phyloP scores from a whole-genome alignment of 2,888 invertebrate species.

The Terebella lapidaria region DNA sequence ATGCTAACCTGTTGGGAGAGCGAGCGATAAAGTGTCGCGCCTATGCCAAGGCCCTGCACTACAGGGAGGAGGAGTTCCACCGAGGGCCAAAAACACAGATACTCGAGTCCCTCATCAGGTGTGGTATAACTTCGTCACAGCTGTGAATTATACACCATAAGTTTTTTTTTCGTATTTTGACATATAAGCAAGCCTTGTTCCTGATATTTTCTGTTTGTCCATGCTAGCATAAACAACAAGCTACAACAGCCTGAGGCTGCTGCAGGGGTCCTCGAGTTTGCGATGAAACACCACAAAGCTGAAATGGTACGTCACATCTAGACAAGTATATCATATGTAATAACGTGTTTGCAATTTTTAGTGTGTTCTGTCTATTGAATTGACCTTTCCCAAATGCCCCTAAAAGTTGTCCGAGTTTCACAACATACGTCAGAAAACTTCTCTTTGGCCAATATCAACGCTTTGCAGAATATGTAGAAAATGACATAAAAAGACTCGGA shows the following conservation, averaged over 20 bases:
- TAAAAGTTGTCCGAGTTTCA: too few species aligned
- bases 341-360: too few species aligned
- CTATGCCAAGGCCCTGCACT: conserved; percentile 79
- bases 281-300: conserved; percentile 63
- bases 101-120: conserved; percentile 79
- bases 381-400: too few species aligned
- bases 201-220: too few species aligned
- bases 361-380: too few species aligned
- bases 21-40: conserved; percentile 88
- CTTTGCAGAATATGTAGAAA: too few species aligned
- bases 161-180: neutral
- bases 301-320: conserved; percentile 36
- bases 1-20: conserved; percentile 80
- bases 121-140: neutral
- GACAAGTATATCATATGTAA: too few species aligned
- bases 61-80: conserved; percentile 91
- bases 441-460: too few species aligned
- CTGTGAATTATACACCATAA: too few species aligned
- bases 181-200: neutral
- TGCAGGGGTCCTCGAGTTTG: conserved; percentile 80
- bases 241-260: conserved; percentile 97
- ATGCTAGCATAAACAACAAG: conserved; percentile 87
- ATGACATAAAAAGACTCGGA: too few species aligned
- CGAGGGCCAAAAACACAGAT: conserved; percentile 67
- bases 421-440: too few species aligned